Evolutionary conservation across 2,797 vertebrate species (phyloP).

Genomic region (Pantherophis alleghaniensis): DNA sequence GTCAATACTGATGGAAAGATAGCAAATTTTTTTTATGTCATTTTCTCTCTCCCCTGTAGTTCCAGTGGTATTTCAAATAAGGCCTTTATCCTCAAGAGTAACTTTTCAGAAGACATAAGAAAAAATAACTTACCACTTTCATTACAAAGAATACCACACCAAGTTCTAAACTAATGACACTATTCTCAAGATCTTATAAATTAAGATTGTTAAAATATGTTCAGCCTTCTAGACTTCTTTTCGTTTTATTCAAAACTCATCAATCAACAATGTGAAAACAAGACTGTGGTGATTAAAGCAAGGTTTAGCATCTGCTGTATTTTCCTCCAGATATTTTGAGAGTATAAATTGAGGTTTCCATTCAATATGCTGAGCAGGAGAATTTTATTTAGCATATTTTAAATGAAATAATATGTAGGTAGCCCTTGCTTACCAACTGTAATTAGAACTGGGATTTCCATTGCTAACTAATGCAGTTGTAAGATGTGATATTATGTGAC

Average conservation of each 20-base stretch:
- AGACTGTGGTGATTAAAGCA: background rate
- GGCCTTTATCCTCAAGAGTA: background rate
- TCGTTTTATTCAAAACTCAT: background rate
- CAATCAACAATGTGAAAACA: background rate
- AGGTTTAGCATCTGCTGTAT: background rate
- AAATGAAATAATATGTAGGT: background rate
- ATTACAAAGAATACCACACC: background rate
- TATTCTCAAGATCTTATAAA: background rate
- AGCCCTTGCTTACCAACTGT: background rate
- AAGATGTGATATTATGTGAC: background rate
- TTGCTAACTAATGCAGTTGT: background rate
- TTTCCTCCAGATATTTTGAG: background rate
- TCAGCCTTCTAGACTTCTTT: background rate
- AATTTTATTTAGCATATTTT: background rate
- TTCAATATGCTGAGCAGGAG: background rate
- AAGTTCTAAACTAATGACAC: background rate
- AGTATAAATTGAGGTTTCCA: background rate
- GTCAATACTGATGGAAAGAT: background rate
- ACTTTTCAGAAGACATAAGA: background rate
- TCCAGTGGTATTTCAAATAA: background rate
- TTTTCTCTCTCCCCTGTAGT: background rate
- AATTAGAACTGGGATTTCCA: background rate
- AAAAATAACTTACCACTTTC: background rate
- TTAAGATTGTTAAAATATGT: background rate
- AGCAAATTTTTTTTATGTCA: background rate